A percentile compares a stretch with the other conserved stretches of the same genome.
Conservation (phyloP, 2,113 vertebrate species). For the Puma concolor region DNA sequence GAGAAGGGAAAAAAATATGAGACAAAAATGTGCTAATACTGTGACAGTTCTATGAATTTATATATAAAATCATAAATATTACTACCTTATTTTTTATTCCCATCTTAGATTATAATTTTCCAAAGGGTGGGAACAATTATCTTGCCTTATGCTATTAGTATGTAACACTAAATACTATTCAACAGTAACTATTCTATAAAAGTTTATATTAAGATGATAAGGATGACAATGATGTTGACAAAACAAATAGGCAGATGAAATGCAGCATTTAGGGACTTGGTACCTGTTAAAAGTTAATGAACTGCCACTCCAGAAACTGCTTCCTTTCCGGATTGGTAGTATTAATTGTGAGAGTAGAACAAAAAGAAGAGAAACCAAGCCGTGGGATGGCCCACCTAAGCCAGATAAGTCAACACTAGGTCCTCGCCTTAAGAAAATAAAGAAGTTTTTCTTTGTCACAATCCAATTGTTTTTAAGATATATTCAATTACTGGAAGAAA, state of each 20-base stretch:
- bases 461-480: constrained; percentile 55
- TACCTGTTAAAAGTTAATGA: constrained; percentile 76
- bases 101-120: constrained; percentile 17
- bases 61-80: constrained; percentile 7
- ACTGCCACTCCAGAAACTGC: constrained; percentile 76
- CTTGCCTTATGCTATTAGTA: background rate
- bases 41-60: background rate
- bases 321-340: constrained; percentile 75
- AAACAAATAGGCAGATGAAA: constrained; percentile 61
- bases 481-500: constrained; percentile 63
- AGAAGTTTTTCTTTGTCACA: constrained; percentile 76
- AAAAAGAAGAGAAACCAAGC: constrained; percentile 80
- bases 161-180: background rate
- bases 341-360: constrained; percentile 77
- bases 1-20: background rate
- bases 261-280: constrained; percentile 66
- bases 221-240: constrained; percentile 22
- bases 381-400: constrained; percentile 76
- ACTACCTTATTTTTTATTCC: constrained; percentile 17
- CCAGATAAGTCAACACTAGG: constrained; percentile 79
- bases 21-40: background rate
- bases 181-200: constrained; percentile 13
- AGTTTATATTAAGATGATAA: constrained; percentile 35
- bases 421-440: constrained; percentile 77
- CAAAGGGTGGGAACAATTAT: background rate